Conservation (phyloP, 2,888 invertebrate genomes). For the Dicyrtoma fusca region DNA sequence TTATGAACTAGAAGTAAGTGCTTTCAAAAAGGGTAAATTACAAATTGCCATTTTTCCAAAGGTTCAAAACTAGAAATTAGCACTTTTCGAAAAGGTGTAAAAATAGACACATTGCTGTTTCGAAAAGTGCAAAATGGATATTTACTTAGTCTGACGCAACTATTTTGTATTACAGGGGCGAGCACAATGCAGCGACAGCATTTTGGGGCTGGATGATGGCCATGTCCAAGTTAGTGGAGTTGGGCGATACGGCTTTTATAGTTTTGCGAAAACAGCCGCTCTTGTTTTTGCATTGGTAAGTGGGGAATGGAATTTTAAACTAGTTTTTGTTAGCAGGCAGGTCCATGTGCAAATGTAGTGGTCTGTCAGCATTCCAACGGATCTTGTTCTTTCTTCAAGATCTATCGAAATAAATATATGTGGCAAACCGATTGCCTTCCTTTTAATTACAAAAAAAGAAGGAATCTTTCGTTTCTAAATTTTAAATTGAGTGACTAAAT, state of each 20-base stretch:
- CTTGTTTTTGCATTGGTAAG: conserved; percentile 60
- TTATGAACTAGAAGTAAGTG: no score
- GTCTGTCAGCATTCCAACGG: no score
- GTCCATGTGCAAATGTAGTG: no score
- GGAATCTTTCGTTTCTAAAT: conserved; percentile 21
- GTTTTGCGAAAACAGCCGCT: conserved; percentile 59
- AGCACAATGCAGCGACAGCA: conserved; percentile 37
- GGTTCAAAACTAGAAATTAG: neutral
- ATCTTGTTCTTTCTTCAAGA: no score
- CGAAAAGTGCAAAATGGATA: neutral
- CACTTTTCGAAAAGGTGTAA: neutral
- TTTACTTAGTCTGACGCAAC: conserved; percentile 11
- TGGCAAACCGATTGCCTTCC: no score
- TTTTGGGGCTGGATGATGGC: conserved; percentile 41
- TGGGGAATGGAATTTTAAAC: no score
- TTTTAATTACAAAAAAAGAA: no score
- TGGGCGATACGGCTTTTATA: conserved; percentile 64
- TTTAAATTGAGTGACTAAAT: neutral
- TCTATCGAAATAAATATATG: no score
- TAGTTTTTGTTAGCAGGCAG: no score
- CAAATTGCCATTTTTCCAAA: no score
- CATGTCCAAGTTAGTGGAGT: conserved; percentile 60
- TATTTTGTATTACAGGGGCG: conserved; percentile 25
- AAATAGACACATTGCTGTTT: neutral
- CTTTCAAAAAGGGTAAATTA: no score